Evolutionary conservation across 1,140 invertebrate species (phyloP).

Genomic region (Drosophila sechellia): DNA sequence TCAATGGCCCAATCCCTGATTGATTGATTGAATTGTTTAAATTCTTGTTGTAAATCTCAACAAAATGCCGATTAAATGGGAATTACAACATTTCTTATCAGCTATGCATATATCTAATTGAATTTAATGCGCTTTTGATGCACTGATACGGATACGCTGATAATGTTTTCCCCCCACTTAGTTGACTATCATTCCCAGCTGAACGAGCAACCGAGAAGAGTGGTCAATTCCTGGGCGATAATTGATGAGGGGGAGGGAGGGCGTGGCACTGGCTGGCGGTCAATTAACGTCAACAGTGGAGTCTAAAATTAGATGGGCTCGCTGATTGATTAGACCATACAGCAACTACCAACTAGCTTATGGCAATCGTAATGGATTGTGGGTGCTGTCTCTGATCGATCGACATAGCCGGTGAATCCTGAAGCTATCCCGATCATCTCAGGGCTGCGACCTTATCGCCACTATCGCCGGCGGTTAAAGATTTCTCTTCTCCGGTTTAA

Average conservation of each 20-base stretch:
- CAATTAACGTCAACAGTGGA: conserved; percentile 53
- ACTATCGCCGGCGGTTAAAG: conserved; percentile 45
- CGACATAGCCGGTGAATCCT: conserved; percentile 11
- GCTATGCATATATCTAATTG: too few species aligned
- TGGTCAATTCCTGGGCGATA: conserved; percentile 28
- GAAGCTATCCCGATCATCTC: conserved; percentile 1
- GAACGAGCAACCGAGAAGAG: not conserved
- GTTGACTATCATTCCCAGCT: not conserved
- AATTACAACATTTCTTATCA: too few species aligned
- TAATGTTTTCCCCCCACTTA: not conserved
- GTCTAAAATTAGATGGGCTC: conserved; percentile 52
- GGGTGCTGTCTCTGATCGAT: conserved; percentile 38
- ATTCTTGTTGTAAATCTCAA: too few species aligned
- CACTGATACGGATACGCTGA: too few species aligned
- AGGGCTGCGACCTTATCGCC: conserved; percentile 11
- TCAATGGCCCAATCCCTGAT: too few species aligned
- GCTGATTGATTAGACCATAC: conserved; percentile 54
- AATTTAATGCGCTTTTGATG: too few species aligned
- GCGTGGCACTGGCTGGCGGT: conserved; percentile 26
- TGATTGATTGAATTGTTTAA: too few species aligned
- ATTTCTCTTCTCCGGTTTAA: conserved; percentile 64
- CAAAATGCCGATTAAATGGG: too few species aligned
- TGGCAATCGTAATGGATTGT: conserved; percentile 32
- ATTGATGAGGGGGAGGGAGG: conserved; percentile 45
- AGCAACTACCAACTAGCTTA: conserved; percentile 8